Conservation (phyloP, 2,113 vertebrate species). For the Anser cygnoides region DNA sequence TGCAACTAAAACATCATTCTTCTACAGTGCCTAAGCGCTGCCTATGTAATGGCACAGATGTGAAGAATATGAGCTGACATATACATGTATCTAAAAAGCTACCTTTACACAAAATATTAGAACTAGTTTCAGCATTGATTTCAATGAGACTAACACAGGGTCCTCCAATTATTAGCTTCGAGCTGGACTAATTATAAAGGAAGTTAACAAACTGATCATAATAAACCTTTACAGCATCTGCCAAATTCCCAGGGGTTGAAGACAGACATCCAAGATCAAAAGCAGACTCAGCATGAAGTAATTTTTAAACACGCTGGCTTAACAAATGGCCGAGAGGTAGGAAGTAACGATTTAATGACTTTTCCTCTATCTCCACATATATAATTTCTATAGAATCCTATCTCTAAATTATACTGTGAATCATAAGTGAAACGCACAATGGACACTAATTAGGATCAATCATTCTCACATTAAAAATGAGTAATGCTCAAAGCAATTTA, state of each 20-base stretch:
- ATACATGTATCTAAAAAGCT: not conserved
- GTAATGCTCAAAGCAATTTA: not conserved
- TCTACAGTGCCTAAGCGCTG: not conserved
- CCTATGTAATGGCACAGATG: rapidly evolving
- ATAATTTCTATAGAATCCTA: not conserved
- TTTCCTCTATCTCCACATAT: not conserved
- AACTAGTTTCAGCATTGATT: not conserved
- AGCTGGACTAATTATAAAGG: not conserved
- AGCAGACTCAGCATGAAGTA: not conserved
- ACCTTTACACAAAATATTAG: not conserved
- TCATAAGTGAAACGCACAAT: conserved; percentile 1
- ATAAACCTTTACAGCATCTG: not conserved
- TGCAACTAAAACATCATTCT: rapidly evolving
- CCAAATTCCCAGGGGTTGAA: not conserved
- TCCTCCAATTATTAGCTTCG: not conserved
- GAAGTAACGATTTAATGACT: not conserved
- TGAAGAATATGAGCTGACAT: rapidly evolving
- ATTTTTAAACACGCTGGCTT: not conserved
- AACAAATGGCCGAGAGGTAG: not conserved
- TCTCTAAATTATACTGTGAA: not conserved
- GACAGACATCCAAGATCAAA: not conserved
- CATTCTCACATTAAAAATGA: conserved; percentile 3
- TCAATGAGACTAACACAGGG: not conserved
- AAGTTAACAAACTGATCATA: not conserved
- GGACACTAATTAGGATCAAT: conserved; percentile 26